phyloP scores from a whole-genome alignment of 2,113 vertebrate species.

The Oostethus manadensis region DNA sequence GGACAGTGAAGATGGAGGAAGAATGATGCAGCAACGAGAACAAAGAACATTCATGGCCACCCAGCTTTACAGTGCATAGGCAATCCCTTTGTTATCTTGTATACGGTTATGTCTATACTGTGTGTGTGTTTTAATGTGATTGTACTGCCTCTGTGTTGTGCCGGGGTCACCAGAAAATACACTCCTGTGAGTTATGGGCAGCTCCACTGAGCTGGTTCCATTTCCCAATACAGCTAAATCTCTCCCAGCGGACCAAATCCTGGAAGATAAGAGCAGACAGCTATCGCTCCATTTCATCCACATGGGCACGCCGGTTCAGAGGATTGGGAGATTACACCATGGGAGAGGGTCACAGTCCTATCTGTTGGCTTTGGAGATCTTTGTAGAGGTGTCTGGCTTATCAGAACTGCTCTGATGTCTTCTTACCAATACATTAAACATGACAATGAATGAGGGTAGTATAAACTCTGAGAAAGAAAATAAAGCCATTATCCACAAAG shows the following conservation, averaged over 20 bases:
- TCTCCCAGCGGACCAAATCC: constrained; percentile 56
- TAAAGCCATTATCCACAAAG: neutral
- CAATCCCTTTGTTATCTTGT: constrained; percentile 25
- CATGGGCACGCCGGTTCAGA: constrained; percentile 36
- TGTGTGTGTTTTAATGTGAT: constrained; percentile 15
- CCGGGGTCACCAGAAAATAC: constrained; percentile 32
- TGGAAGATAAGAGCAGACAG: constrained; percentile 62
- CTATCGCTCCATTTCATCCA: constrained; percentile 62
- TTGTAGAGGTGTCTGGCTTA: constrained; percentile 39
- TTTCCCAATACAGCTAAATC: constrained; percentile 45
- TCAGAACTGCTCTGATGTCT: constrained; percentile 47
- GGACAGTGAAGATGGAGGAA: constrained; percentile 51
- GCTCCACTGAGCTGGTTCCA: constrained; percentile 25
- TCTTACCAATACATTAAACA: constrained; percentile 43
- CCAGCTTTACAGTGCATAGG: constrained; percentile 35
- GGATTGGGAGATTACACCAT: constrained; percentile 49
- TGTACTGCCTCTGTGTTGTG: constrained; percentile 24
- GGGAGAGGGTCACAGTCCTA: constrained; percentile 37
- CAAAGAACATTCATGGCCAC: constrained; percentile 53
- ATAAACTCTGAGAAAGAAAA: neutral
- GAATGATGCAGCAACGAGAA: constrained; percentile 51
- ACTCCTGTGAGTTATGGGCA: constrained; percentile 51
- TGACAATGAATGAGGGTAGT: constrained; percentile 20
- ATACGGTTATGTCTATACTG: constrained; percentile 14
- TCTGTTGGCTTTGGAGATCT: constrained; percentile 46